These are phyloP conservation scores for Halesus radiatus DNA, from an alignment of 1,140 invertebrate genomes.

Conservation along the genomic window DNA sequence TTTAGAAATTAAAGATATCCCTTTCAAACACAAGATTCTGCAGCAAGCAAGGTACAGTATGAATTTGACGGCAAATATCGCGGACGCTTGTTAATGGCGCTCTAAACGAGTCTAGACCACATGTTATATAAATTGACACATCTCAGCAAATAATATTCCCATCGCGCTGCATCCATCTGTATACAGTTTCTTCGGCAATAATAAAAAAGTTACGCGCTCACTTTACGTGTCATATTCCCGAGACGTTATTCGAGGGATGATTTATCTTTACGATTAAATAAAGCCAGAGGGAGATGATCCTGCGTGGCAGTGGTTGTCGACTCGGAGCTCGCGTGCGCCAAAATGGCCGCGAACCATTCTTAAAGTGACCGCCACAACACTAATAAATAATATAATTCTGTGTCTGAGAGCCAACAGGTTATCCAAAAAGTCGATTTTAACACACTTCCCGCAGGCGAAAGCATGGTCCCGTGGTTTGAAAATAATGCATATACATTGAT, in stretches of 20 bases:
- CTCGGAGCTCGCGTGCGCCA: too few species aligned
- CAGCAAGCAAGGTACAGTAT: not conserved
- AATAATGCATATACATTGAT: too few species aligned
- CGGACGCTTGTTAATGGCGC: not conserved
- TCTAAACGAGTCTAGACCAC: not conserved
- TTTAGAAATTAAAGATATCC: too few species aligned
- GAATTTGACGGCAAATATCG: not conserved
- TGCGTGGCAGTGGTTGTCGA: too few species aligned
- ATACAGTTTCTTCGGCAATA: not conserved
- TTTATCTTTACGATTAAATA: not conserved
- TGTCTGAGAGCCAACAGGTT: too few species aligned
- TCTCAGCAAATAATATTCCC: not conserved
- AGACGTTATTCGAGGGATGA: constrained; percentile 1
- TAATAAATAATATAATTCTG: too few species aligned
- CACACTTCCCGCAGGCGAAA: too few species aligned
- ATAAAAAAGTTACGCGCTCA: not conserved
- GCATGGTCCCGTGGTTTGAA: too few species aligned
- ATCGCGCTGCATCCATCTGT: not conserved
- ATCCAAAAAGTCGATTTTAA: too few species aligned
- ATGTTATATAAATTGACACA: not conserved
- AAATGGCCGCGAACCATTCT: too few species aligned
- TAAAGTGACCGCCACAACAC: too few species aligned
- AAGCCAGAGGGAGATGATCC: not conserved
- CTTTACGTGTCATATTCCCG: constrained; percentile 8
- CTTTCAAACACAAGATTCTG: not conserved